A percentile compares a stretch with the other conserved stretches of the same genome.
phyloP scores from a whole-genome alignment of 1,140 invertebrate species.

The Protaetia brevitarsis region DNA sequence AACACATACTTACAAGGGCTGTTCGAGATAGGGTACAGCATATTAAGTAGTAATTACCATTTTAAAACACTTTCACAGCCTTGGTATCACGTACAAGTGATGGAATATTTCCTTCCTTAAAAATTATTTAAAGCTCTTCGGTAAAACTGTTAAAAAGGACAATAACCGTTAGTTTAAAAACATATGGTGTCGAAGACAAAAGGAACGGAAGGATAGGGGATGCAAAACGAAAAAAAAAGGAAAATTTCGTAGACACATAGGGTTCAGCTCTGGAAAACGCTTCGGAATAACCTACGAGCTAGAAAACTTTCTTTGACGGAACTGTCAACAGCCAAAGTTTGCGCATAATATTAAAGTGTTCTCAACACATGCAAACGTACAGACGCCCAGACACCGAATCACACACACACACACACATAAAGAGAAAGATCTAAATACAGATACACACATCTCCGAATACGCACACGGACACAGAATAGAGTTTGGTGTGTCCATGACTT shows the following conservation, averaged over 20 bases:
- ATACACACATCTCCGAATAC: no score
- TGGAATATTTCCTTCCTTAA: not conserved
- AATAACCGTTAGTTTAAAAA: constrained; percentile 10
- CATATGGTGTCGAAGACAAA: not conserved
- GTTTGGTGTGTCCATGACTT: constrained; percentile 13
- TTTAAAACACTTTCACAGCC: not conserved
- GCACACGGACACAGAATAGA: not conserved
- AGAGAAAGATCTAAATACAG: no score
- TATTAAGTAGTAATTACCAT: constrained; percentile 16
- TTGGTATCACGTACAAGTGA: not conserved
- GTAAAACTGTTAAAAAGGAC: not conserved
- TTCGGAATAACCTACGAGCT: constrained; percentile 5
- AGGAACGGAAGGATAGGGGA: not conserved
- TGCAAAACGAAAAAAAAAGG: not conserved
- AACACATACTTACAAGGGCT: no score
- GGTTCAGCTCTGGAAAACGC: not conserved
- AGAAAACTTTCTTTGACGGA: constrained; percentile 13
- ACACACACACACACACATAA: no score
- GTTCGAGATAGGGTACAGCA: not conserved
- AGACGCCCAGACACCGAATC: no score
- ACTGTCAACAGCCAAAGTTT: constrained; percentile 12
- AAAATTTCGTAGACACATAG: constrained; percentile 16
- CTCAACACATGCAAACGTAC: not conserved
- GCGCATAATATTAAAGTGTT: constrained; percentile 18
- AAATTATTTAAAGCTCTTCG: constrained; percentile 8